Percentiles rank a stretch among this genome's conserved stretches.
phyloP scores from a whole-genome alignment of 2,113 vertebrate species.

The Meleagris gallopavo region DNA sequence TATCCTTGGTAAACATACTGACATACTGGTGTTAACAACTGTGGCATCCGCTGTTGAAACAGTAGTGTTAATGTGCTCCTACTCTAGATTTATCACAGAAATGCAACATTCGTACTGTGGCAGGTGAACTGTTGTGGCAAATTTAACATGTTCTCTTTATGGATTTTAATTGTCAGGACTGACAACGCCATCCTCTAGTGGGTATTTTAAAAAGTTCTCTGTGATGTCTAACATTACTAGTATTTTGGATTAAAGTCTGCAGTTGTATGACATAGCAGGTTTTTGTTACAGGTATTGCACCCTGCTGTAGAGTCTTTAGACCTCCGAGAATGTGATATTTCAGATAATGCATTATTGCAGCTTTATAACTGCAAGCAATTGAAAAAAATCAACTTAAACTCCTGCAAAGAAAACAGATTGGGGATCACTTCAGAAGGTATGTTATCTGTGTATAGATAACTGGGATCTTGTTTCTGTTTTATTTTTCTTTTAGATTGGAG shows the following conservation, averaged over 20 bases:
- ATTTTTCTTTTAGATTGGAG: neutral
- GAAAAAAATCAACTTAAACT: conserved; percentile 81
- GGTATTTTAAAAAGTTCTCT: neutral
- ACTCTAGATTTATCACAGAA: neutral
- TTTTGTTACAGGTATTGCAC: conserved; percentile 82
- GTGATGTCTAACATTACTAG: neutral
- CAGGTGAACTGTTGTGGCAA: neutral
- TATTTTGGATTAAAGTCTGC: neutral
- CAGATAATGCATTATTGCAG: conserved; percentile 81
- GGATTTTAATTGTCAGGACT: neutral
- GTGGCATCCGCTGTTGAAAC: neutral
- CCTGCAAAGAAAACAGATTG: conserved; percentile 74
- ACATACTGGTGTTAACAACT: neutral
- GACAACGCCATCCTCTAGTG: neutral
- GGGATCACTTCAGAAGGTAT: conserved; percentile 84
- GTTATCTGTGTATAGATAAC: conserved; percentile 14
- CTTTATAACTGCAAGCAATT: conserved; percentile 81
- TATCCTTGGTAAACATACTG: neutral
- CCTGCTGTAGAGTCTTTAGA: conserved; percentile 81
- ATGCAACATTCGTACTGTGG: rapidly evolving
- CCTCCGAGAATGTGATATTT: conserved; percentile 83
- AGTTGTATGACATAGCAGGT: neutral
- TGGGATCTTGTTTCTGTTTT: neutral
- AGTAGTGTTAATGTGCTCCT: neutral
- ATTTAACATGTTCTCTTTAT: neutral